phyloP scores from a whole-genome alignment of 1,140 invertebrate species.

The Heliconius eleuchia region DNA sequence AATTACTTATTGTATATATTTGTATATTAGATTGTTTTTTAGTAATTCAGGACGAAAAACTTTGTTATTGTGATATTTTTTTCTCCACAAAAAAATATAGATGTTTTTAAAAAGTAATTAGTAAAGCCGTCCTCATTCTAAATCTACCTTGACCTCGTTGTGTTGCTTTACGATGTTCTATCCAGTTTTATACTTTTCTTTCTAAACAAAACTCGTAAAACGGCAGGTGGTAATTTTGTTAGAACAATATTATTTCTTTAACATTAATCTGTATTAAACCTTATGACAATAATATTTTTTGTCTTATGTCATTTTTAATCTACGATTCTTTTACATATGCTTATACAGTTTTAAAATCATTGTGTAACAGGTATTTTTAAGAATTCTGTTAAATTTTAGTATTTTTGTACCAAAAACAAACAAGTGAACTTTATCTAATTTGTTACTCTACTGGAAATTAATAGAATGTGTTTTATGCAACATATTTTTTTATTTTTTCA shows the following conservation, averaged over 20 bases:
- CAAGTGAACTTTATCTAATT: too few species aligned
- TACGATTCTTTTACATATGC: too few species aligned
- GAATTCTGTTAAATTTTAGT: too few species aligned
- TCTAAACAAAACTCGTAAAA: conserved; percentile 61
- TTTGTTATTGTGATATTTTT: neutral
- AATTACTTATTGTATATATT: neutral
- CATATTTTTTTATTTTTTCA: too few species aligned
- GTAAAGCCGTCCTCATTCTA: conserved; percentile 64
- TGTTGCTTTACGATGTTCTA: conserved; percentile 63
- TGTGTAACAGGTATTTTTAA: too few species aligned
- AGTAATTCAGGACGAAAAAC: neutral
- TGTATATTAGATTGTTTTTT: neutral
- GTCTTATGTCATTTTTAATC: too few species aligned
- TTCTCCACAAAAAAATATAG: neutral
- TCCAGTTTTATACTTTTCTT: conserved; percentile 70
- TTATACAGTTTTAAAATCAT: too few species aligned
- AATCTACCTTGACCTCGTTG: conserved; percentile 75
- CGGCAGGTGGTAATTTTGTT: conserved; percentile 50
- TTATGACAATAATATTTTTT: too few species aligned
- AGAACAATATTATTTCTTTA: conserved; percentile 45
- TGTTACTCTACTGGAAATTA: too few species aligned
- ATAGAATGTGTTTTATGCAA: too few species aligned
- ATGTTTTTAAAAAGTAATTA: conserved; percentile 60
- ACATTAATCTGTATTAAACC: conserved; percentile 20
- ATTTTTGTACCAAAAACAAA: too few species aligned